A percentile compares a stretch with the other conserved stretches of the same genome.
Evolutionary conservation across 2,797 vertebrate genomes (phyloP).

Genomic region (Manis javanica): DNA sequence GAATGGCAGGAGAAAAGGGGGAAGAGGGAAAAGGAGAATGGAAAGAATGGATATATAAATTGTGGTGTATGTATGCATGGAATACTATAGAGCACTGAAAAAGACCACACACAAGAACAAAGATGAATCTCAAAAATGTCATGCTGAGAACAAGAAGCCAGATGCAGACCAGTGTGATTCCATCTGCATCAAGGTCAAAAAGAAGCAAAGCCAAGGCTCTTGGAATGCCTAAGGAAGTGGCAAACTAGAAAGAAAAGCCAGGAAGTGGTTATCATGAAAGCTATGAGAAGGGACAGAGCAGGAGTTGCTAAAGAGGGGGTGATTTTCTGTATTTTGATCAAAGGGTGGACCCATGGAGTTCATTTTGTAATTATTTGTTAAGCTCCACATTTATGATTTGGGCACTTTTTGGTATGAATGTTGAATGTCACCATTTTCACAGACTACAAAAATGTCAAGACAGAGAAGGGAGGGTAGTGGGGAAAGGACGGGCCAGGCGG

Average conservation of each 20-base stretch:
- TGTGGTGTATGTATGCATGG: fast-evolving
- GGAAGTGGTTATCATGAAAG: not conserved
- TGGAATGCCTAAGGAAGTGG: not conserved
- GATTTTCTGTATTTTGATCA: not conserved
- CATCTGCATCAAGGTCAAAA: not conserved
- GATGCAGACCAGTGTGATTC: not conserved
- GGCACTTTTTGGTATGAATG: not conserved
- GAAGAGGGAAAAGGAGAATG: not conserved
- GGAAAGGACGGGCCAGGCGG: not conserved
- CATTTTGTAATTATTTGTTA: constrained; percentile 8
- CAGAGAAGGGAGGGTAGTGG: not conserved
- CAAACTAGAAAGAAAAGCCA: not conserved
- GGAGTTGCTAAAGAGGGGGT: not conserved
- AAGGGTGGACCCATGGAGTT: not conserved
- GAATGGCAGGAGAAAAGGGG: not conserved
- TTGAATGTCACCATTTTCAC: constrained; percentile 49
- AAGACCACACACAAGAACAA: fast-evolving
- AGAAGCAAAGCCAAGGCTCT: not conserved
- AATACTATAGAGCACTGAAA: constrained; percentile 46
- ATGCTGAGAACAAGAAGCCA: not conserved
- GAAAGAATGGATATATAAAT: not conserved
- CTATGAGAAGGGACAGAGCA: not conserved
- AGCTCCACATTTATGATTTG: not conserved
- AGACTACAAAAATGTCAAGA: not conserved
- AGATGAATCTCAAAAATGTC: not conserved